phyloP scores from a whole-genome alignment of 2,113 vertebrate genomes.

The Microtus ochrogaster region DNA sequence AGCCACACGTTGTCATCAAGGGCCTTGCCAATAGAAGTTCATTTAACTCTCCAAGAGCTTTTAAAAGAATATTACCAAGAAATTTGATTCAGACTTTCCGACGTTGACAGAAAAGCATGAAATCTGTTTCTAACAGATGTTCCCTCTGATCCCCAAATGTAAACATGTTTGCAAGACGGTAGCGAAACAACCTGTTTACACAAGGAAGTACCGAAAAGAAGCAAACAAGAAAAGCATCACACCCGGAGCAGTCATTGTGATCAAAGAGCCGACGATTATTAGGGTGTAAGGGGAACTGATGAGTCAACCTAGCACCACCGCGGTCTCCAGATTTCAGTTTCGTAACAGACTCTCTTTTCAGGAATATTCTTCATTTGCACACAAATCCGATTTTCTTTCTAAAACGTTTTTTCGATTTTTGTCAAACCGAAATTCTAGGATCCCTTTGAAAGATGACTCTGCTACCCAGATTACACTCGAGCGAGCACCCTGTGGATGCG shows the following conservation, averaged over 20 bases:
- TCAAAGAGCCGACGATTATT: conserved; percentile 88
- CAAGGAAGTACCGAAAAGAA: conserved; percentile 76
- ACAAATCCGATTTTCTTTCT: conserved; percentile 81
- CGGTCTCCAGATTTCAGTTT: conserved; percentile 90
- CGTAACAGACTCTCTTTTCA: conserved; percentile 88
- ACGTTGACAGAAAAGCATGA: conserved; percentile 80
- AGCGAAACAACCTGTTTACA: conserved; percentile 84
- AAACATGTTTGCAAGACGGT: conserved; percentile 80
- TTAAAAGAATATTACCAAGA: conserved; percentile 56
- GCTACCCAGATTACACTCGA: conserved; percentile 28
- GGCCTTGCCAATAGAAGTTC: conserved; percentile 16
- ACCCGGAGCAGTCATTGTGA: conserved; percentile 87
- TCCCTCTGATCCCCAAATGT: conserved; percentile 79
- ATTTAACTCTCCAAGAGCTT: conserved; percentile 56
- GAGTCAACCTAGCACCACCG: conserved; percentile 87
- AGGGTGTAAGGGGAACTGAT: conserved; percentile 89
- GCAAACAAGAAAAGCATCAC: conserved; percentile 81
- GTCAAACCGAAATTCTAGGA: conserved; percentile 77
- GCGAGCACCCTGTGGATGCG: not conserved
- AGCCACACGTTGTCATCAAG: not conserved
- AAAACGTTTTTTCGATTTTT: conserved; percentile 75
- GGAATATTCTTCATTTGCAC: conserved; percentile 88
- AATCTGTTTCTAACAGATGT: conserved; percentile 86
- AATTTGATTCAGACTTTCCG: conserved; percentile 78
- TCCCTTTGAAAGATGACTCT: conserved; percentile 75